Conservation (phyloP, 2,797 vertebrate species). For the Sebastes variabilis region DNA sequence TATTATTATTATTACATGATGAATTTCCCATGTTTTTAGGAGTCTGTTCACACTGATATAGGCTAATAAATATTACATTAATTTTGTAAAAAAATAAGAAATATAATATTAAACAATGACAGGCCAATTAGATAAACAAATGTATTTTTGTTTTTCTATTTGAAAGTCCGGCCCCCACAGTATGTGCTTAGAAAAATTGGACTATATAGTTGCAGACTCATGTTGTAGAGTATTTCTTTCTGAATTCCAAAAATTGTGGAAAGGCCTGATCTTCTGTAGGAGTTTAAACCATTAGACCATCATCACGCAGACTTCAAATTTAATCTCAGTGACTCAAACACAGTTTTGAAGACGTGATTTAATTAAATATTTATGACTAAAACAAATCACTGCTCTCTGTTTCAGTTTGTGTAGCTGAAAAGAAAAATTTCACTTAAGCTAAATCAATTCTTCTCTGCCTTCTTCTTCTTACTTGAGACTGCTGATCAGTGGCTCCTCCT, state of each 20-base stretch:
- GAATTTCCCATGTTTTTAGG: no score
- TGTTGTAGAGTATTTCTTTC: neutral
- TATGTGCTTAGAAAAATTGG: no score
- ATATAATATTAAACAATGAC: no score
- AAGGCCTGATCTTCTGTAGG: neutral
- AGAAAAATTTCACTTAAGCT: neutral
- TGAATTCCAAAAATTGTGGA: neutral
- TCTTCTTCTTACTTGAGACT: conserved; percentile 83
- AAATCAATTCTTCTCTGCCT: conserved; percentile 6
- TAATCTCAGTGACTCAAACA: neutral
- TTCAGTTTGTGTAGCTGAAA: neutral
- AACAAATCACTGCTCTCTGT: neutral
- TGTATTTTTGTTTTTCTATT: no score
- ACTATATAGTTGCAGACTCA: accelerated
- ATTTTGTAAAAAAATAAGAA: accelerated
- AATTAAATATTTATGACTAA: neutral
- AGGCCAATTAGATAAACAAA: no score
- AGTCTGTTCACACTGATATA: no score
- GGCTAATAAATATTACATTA: no score
- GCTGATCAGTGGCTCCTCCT: conserved; percentile 84
- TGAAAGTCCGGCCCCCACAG: no score
- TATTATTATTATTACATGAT: no score
- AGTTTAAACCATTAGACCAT: neutral
- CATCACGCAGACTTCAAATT: neutral
- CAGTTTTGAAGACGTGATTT: neutral